These are phyloP conservation scores for Gymnopithys bicolor DNA, from an alignment of 2,797 vertebrate species.

Conservation along the genomic window DNA sequence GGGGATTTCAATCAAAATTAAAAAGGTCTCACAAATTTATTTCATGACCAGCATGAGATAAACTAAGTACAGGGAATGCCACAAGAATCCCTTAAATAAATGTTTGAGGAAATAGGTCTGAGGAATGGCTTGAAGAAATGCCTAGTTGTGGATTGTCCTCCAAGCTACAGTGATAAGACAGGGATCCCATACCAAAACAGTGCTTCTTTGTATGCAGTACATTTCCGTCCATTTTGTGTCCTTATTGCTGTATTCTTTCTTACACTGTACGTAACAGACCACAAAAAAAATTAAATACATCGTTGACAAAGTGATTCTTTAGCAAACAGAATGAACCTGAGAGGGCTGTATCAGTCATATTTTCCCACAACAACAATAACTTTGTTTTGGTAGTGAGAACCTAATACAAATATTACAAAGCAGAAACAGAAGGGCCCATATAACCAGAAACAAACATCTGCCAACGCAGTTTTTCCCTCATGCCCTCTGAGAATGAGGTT, in stretches of 20 bases:
- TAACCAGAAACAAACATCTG: conserved; percentile 41
- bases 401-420: not conserved
- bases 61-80: not conserved
- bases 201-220: not conserved
- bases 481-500: not conserved
- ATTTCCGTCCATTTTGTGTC: not conserved
- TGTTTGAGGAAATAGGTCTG: not conserved
- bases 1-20: not conserved
- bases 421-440: not conserved
- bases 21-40: not conserved
- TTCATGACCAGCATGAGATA: not conserved
- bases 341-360: not conserved
- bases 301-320: not conserved
- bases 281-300: not conserved
- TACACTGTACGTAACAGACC: not conserved
- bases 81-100: not conserved
- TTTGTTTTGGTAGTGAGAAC: not conserved
- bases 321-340: not conserved
- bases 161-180: not conserved
- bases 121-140: not conserved
- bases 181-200: not conserved
- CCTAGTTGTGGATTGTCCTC: not conserved
- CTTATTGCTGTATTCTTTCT: not conserved
- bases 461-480: conserved; percentile 9
- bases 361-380: not conserved